Evolutionary conservation across 2,797 vertebrate species (phyloP).

Genomic region (Acrossocheilus wenchowensis): DNA sequence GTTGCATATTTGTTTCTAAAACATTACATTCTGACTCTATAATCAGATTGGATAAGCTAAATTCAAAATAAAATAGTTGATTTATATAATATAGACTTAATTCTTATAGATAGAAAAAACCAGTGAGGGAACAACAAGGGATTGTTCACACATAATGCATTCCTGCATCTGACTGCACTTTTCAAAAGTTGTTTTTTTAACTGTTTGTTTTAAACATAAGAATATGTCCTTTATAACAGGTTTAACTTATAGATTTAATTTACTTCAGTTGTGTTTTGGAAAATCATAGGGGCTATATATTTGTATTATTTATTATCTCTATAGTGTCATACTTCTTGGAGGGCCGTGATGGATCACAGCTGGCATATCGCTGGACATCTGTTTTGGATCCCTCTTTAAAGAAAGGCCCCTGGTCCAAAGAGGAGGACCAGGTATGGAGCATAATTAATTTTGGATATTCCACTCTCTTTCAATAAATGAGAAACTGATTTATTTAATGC

Average conservation of each 20-base stretch:
- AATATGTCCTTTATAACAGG: background rate
- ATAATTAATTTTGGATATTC: background rate
- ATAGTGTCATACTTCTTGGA: conserved; percentile 96
- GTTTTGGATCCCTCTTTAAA: conserved; percentile 87
- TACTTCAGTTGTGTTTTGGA: background rate
- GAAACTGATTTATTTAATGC: background rate
- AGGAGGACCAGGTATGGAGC: conserved; percentile 83
- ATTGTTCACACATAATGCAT: background rate
- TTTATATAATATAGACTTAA: background rate
- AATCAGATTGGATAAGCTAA: background rate
- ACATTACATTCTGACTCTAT: background rate
- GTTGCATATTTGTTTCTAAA: background rate
- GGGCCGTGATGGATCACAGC: conserved; percentile 85
- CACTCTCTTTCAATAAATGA: background rate
- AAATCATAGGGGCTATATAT: background rate
- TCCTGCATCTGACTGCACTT: background rate
- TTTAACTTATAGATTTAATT: background rate
- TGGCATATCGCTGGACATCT: conserved; percentile 89
- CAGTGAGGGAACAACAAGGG: background rate
- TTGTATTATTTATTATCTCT: background rate
- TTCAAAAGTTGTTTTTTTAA: background rate
- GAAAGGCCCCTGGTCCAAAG: conserved; percentile 84
- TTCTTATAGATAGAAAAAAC: background rate
- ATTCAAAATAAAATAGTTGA: background rate
- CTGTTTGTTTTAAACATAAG: background rate